Evolutionary conservation across 2,888 invertebrate species (phyloP).

Genomic region (Ectobius pallidus): DNA sequence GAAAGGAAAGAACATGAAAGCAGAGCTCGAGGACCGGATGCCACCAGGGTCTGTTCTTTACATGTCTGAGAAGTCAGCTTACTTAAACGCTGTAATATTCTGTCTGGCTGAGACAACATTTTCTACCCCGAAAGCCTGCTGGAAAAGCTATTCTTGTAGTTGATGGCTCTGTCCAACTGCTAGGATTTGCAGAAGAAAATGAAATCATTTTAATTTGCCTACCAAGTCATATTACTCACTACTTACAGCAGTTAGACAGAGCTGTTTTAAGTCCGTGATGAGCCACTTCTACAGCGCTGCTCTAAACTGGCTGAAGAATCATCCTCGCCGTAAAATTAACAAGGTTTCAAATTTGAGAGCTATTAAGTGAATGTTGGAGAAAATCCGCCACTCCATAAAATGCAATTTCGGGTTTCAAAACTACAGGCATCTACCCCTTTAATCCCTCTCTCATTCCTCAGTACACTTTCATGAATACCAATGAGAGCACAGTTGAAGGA

Average conservation of each 20-base stretch:
- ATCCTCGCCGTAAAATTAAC: background rate
- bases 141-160: background rate
- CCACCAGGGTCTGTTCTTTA: background rate
- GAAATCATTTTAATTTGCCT: background rate
- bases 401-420: background rate
- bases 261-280: background rate
- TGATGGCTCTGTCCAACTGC: background rate
- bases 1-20: background rate
- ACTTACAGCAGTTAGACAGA: background rate
- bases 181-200: background rate
- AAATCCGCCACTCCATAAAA: background rate
- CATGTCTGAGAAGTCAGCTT: conserved; percentile 4
- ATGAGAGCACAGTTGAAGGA: background rate
- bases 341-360: background rate
- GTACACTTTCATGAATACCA: background rate
- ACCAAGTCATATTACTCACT: background rate
- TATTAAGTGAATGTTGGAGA: background rate
- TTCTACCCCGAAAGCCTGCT: background rate
- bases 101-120: background rate
- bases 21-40: background rate
- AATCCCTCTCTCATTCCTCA: background rate
- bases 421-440: background rate
- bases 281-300: background rate
- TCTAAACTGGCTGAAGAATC: background rate
- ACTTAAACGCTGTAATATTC: background rate